Evolutionary conservation across 2,888 invertebrate species (phyloP), one percentile per base, ranked within the genome.

Genomic region (Standfussiana lucernea): DNA sequence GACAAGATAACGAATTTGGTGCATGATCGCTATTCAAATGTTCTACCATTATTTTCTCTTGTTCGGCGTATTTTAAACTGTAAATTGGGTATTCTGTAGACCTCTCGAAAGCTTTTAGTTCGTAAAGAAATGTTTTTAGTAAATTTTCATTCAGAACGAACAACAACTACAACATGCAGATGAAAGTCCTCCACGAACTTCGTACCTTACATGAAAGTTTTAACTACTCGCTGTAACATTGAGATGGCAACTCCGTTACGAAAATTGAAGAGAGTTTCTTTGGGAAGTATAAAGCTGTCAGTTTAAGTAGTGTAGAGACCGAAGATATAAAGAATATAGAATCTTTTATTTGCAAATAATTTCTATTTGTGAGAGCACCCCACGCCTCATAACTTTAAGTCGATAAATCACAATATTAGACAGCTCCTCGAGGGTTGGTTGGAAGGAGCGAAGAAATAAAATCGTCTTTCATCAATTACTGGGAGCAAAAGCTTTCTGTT

Each of bases 401-500:
- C 93, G 92, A 94, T 95, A 93, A 95, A 95, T 94, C 94, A 95
- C 90, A 90, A 93, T 91, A 93, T 93, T 90, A 91, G 95, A 94
- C 94, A 91, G 93, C 92, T 92, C 87, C 90, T 90, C 86, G 90
- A 91, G 91, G 53, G 50, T 50, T 50, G 91, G 89, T 88, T 84
- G 88, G 90, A 90, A 89, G 86, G 88, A 90, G 89, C 86, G 88
- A 90, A 90, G 92, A 92, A 93, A 93, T 90, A 90, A 92, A 92
- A 91, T 91, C 89, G 88, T 90, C 91, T 92, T 91, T 91, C 91
- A 92, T 93, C 93, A 93, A 93, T 94, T 94, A 92, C 89, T 86
- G 90, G 81, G 89, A 89, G 91, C 84, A 90, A 90, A 91, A 89
- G 86, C 86, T 90, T 87, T 87, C 80, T 82, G 83, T 80, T 87